Percentiles rank a stretch among this genome's conserved stretches.
Conservation (phyloP, 2,888 invertebrate genomes). For the Sarcophaga variegata region DNA sequence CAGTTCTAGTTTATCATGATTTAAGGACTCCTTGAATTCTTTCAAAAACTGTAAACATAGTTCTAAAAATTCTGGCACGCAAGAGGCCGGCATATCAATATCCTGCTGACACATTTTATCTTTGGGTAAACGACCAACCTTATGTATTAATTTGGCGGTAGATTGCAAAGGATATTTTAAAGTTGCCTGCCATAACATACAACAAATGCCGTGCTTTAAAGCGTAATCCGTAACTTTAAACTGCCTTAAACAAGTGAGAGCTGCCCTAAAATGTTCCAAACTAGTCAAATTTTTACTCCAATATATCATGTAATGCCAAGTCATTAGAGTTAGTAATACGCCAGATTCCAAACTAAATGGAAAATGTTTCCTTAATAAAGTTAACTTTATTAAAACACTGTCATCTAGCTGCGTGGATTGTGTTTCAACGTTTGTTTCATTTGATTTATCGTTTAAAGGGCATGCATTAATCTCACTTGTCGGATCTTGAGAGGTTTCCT, state of each 20-base stretch:
- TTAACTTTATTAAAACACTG: constrained; percentile 85
- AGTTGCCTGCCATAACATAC: constrained; percentile 94
- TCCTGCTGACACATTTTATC: constrained; percentile 91
- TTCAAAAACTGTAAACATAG: constrained; percentile 79
- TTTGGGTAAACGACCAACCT: constrained; percentile 92
- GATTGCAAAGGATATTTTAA: constrained; percentile 91
- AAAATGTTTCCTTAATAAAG: constrained; percentile 88
- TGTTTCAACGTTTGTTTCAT: constrained; percentile 22
- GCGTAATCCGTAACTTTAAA: constrained; percentile 78
- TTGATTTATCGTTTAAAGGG: neutral
- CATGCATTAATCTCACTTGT: neutral
- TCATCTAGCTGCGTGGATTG: constrained; percentile 56
- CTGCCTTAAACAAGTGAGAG: constrained; percentile 86
- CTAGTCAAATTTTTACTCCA: constrained; percentile 91
- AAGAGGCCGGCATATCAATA: constrained; percentile 86
- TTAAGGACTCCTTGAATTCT: constrained; percentile 76
- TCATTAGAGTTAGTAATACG: constrained; percentile 91
- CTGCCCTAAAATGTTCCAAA: constrained; percentile 86
- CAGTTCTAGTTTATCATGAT: constrained; percentile 78
- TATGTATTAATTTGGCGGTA: constrained; percentile 89
- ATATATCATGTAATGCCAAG: constrained; percentile 94
- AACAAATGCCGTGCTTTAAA: constrained; percentile 89
- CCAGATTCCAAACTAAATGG: constrained; percentile 92
- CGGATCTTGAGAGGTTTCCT: constrained; percentile 40
- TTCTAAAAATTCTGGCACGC: constrained; percentile 86